Evolutionary conservation across 2,888 invertebrate species (phyloP).

Genomic region (Cryptocephalus moraei): DNA sequence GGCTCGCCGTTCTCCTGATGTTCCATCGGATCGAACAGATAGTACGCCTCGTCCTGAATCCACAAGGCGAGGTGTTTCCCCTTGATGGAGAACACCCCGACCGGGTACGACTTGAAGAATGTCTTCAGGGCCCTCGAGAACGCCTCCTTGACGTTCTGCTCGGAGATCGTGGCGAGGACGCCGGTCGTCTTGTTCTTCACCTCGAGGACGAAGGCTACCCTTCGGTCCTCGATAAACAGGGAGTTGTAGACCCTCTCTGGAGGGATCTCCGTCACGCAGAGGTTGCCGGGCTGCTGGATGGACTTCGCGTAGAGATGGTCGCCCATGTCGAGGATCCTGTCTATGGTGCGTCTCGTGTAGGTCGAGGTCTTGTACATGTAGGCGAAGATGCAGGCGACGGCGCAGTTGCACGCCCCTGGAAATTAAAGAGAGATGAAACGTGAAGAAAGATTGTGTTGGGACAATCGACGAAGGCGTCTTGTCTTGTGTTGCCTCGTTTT

Average conservation of each 20-base stretch:
- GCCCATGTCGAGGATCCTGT: constrained; percentile 44
- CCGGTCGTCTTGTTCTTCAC: constrained; percentile 15
- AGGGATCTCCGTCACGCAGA: constrained; percentile 16
- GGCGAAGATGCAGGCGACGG: constrained; percentile 46
- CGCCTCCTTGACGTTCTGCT: constrained; percentile 14
- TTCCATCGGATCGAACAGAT: constrained; percentile 30
- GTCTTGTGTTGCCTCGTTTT: too few relatives aligned
- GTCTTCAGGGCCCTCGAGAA: constrained; percentile 14
- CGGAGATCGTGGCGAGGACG: constrained; percentile 11
- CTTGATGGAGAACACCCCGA: constrained; percentile 24
- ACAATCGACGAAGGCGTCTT: too few relatives aligned
- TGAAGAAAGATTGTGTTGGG: too few relatives aligned
- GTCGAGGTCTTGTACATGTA: constrained; percentile 45
- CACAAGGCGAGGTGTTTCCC: constrained; percentile 28
- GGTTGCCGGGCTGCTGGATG: constrained; percentile 17
- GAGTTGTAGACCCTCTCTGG: constrained; percentile 25
- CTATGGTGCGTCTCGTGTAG: constrained; percentile 49
- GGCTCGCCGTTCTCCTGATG: constrained; percentile 25
- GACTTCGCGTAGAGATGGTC: constrained; percentile 40
- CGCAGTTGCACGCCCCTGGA: constrained; percentile 43
- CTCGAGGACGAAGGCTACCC: constrained; percentile 25
- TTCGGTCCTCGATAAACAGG: constrained; percentile 22
- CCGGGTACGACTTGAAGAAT: constrained; percentile 24
- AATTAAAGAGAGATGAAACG: too few relatives aligned
- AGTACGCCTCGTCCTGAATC: constrained; percentile 18